phyloP scores from a whole-genome alignment of 2,888 invertebrate species.

The Epinotia demarniana region DNA sequence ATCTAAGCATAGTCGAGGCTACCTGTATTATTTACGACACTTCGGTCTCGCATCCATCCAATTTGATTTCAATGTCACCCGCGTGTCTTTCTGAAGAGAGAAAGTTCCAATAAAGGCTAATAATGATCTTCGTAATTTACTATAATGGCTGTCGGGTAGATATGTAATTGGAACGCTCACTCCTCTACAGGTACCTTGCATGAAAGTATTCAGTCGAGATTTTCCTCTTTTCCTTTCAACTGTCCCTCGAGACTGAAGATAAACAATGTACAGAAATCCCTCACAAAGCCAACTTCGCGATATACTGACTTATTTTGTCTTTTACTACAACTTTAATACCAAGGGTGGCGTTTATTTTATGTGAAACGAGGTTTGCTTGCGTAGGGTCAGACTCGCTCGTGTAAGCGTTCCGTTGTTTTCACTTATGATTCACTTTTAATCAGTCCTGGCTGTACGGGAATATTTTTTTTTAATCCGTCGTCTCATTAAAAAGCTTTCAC shows the following conservation, averaged over 20 bases:
- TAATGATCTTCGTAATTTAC: conserved; percentile 8
- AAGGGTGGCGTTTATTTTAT: conserved; percentile 59
- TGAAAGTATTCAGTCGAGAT: conserved; percentile 56
- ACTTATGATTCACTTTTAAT: conserved; percentile 42
- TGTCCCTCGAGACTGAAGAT: conserved; percentile 68
- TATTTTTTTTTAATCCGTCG: conserved; percentile 36
- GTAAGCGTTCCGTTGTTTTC: conserved; percentile 33
- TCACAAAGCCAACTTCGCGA: conserved; percentile 45
- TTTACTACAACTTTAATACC: conserved; percentile 56
- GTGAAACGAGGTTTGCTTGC: conserved; percentile 45
- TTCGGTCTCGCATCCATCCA: no score
- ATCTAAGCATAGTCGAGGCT: no score
- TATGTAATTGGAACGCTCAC: conserved; percentile 30
- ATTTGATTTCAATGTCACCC: no score
- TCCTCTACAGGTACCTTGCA: conserved; percentile 35
- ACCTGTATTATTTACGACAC: no score
- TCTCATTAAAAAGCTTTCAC: conserved; percentile 35
- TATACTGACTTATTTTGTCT: conserved; percentile 47
- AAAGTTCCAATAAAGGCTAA: conserved; percentile 4
- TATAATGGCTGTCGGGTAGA: conserved; percentile 4
- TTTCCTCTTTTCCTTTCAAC: conserved; percentile 60
- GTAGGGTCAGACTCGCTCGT: conserved; percentile 41
- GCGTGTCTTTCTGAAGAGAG: no score
- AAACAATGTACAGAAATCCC: conserved; percentile 63
- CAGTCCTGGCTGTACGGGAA: conserved; percentile 27